Evolutionary conservation across 2,797 vertebrate species (phyloP).

Genomic region (Limosa lapponica): DNA sequence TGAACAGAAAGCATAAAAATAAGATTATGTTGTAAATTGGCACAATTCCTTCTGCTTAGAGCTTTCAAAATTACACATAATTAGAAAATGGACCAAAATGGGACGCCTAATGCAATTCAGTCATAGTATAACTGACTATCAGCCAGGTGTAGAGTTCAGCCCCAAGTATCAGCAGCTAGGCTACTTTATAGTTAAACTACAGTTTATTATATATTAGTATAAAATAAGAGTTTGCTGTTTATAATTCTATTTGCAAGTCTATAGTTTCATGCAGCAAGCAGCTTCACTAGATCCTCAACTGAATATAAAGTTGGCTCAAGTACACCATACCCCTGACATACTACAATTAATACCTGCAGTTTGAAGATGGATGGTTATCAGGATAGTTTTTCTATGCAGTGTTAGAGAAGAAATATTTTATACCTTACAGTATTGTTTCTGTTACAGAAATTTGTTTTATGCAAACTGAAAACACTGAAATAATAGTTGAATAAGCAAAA

Average conservation of each 20-base stretch:
- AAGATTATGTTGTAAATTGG: background rate
- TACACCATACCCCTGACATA: background rate
- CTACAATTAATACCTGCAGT: background rate
- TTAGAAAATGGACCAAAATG: background rate
- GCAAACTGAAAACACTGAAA: background rate
- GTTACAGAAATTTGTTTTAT: background rate
- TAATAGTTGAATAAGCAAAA: background rate
- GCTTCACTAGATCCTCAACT: background rate
- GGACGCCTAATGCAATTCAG: background rate
- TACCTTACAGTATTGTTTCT: background rate
- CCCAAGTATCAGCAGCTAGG: background rate
- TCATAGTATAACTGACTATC: background rate
- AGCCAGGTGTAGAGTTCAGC: background rate
- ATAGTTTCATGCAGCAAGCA: background rate
- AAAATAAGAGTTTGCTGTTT: background rate
- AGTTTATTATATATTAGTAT: background rate
- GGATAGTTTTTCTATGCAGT: background rate
- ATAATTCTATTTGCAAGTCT: background rate
- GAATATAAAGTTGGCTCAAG: background rate
- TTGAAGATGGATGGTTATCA: background rate
- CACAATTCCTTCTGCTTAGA: background rate
- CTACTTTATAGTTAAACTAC: background rate
- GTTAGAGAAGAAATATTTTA: background rate
- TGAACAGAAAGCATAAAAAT: background rate
- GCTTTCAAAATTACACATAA: background rate